Percentiles rank a stretch among this genome's conserved stretches.
phyloP scores from a whole-genome alignment of 1,140 invertebrate genomes.

The Camponotus floridanus region DNA sequence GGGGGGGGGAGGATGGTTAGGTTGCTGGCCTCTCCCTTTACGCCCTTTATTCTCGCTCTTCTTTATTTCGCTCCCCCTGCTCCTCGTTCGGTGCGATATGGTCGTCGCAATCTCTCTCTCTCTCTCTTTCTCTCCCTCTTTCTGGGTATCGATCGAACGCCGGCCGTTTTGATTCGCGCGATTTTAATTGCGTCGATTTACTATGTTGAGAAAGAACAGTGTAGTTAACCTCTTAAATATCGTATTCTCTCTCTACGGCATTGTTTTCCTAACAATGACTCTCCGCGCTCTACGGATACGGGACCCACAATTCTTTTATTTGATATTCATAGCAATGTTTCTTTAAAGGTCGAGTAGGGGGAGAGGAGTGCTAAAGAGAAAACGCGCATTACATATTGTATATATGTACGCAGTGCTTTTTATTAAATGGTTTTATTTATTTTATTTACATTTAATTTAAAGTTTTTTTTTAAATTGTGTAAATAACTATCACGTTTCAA shows the following conservation, averaged over 20 bases:
- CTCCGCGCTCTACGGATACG: not conserved
- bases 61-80: not conserved
- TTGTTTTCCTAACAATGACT: slow-evolving; percentile 6
- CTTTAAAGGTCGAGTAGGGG: not conserved
- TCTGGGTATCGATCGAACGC: not conserved
- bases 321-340: not conserved
- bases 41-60: slow-evolving; percentile 16
- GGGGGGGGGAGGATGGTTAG: not conserved
- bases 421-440: not conserved
- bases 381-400: not conserved
- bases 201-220: not conserved
- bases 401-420: not conserved
- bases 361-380: not conserved
- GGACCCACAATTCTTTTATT: not conserved
- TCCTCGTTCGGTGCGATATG: not conserved
- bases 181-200: slow-evolving; percentile 34
- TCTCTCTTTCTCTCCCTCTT: not conserved
- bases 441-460: not conserved
- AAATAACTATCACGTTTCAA: not conserved
- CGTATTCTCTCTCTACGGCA: not conserved
- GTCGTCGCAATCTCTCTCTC: slow-evolving; percentile 2
- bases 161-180: not conserved
- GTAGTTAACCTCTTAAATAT: slow-evolving; percentile 4
- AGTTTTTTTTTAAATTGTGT: not conserved
- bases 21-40: not conserved